phyloP scores from a whole-genome alignment of 2,113 vertebrate species.

The Pitta sordida region DNA sequence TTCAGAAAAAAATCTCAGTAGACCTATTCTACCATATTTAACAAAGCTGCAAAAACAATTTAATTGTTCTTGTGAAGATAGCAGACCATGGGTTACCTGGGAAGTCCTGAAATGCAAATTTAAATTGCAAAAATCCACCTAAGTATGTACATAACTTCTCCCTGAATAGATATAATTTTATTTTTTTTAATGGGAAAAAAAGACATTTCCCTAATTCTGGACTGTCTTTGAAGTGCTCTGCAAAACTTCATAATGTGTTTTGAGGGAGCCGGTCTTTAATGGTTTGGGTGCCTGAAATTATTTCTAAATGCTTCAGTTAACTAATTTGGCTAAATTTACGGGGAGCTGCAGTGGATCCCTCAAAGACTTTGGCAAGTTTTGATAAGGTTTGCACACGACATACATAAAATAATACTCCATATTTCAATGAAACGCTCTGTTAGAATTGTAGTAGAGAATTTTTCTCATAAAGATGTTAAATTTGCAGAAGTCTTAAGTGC shows the following conservation, averaged over 20 bases:
- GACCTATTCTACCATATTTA: not conserved
- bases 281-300: not conserved
- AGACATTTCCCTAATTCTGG: not conserved
- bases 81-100: not conserved
- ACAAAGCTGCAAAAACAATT: not conserved
- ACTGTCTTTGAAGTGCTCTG: not conserved
- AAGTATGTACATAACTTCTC: not conserved
- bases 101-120: not conserved
- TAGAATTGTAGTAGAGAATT: not conserved
- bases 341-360: not conserved
- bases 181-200: not conserved
- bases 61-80: not conserved
- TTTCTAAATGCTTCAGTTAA: not conserved
- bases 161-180: too few relatives aligned
- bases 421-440: not conserved
- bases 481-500: not conserved
- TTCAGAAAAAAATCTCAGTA: not conserved
- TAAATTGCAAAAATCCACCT: not conserved
- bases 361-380: not conserved
- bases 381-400: not conserved
- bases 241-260: not conserved
- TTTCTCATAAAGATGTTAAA: not conserved
- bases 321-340: not conserved
- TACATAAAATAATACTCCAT: not conserved
- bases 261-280: not conserved